These are phyloP conservation scores for Latheticus oryzae DNA, from an alignment of 2,888 invertebrate genomes.

Conservation along the genomic window DNA sequence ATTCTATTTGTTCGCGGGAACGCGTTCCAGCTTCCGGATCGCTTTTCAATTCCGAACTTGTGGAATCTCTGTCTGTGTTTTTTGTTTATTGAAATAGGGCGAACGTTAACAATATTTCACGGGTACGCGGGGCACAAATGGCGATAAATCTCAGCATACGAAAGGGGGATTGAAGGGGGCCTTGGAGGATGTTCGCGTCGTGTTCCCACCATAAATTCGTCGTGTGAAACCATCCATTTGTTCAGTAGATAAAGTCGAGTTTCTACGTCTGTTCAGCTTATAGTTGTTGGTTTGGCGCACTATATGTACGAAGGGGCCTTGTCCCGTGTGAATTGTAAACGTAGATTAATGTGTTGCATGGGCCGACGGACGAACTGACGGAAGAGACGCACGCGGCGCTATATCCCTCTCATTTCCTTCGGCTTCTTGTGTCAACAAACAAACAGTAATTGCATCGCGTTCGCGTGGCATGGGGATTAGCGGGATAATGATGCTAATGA, in stretches of 20 bases:
- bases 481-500: slow-evolving; percentile 38
- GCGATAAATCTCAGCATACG: slow-evolving; percentile 35
- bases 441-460: slow-evolving; percentile 39
- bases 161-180: slow-evolving; percentile 11
- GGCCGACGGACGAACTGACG: slow-evolving; percentile 30
- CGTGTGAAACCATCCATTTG: slow-evolving; percentile 50
- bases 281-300: slow-evolving; percentile 33
- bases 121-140: slow-evolving; percentile 15
- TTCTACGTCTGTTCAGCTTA: slow-evolving; percentile 40
- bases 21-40: slow-evolving; percentile 26
- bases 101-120: slow-evolving; percentile 31
- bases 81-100: slow-evolving; percentile 32
- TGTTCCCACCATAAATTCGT: slow-evolving; percentile 55
- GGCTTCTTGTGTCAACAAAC: slow-evolving; percentile 38
- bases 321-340: slow-evolving; percentile 43
- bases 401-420: slow-evolving; percentile 14
- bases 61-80: too few species aligned
- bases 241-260: slow-evolving; percentile 45
- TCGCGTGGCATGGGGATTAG: slow-evolving; percentile 36
- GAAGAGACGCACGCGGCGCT: slow-evolving; percentile 37
- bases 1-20: slow-evolving; percentile 36
- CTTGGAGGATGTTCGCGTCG: slow-evolving; percentile 28
- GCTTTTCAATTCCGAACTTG: slow-evolving; percentile 21
- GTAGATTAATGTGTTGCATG: slow-evolving; percentile 41
- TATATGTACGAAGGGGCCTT: slow-evolving; percentile 27